A percentile compares a stretch with the other conserved stretches of the same genome.
phyloP scores from a whole-genome alignment of 1,140 invertebrate species.

The Zaprionus ornatus region DNA sequence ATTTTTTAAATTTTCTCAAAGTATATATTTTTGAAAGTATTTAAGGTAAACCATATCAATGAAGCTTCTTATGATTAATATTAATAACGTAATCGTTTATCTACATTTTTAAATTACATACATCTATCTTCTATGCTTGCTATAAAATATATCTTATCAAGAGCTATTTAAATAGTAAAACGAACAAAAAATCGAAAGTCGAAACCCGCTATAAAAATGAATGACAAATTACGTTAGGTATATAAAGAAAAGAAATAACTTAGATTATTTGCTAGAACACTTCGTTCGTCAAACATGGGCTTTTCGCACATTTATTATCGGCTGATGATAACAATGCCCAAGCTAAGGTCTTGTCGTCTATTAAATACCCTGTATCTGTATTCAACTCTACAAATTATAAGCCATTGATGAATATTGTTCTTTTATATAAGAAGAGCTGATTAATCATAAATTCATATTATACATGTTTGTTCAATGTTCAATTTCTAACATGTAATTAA shows the following conservation, averaged over 20 bases:
- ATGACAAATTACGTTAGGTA: not conserved
- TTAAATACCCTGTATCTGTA: not conserved
- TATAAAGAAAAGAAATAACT: not conserved
- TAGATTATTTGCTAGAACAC: not conserved
- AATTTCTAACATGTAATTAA: too few species aligned
- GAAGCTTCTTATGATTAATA: too few species aligned
- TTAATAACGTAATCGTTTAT: too few species aligned
- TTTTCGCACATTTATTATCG: conserved; percentile 1
- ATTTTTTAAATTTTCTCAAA: too few species aligned
- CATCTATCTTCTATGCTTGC: not conserved
- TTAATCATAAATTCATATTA: too few species aligned
- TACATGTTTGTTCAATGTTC: too few species aligned
- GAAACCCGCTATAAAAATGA: not conserved
- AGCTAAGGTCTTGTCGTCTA: too few species aligned
- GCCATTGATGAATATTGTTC: not conserved
- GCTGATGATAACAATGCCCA: not conserved
- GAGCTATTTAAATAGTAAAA: not conserved
- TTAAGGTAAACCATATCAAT: too few species aligned
- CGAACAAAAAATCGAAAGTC: not conserved
- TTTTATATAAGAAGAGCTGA: too few species aligned
- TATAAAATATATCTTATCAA: not conserved
- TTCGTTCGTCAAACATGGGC: not conserved
- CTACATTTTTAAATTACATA: too few species aligned
- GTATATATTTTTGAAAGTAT: too few species aligned
- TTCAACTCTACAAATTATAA: not conserved